phyloP scores from a whole-genome alignment of 2,113 vertebrate genomes.

The Malurus elegans region DNA sequence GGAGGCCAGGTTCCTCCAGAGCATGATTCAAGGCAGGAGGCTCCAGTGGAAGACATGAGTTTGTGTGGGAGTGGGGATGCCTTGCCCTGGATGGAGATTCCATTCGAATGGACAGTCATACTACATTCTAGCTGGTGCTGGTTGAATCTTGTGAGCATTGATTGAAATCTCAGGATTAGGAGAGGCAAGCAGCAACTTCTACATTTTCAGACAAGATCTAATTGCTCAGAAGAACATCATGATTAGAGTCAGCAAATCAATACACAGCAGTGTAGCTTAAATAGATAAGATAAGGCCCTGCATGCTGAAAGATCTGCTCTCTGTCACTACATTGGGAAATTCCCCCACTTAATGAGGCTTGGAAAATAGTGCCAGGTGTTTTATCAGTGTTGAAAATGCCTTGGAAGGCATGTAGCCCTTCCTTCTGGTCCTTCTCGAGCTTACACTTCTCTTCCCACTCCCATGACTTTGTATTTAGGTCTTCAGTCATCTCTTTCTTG shows the following conservation, averaged over 20 bases:
- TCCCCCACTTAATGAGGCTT: neutral
- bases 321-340: neutral
- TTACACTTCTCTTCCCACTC: neutral
- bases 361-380: neutral
- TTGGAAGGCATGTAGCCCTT: neutral
- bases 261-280: neutral
- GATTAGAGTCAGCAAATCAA: conserved; percentile 12
- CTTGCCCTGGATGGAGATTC: neutral
- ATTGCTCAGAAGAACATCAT: conserved; percentile 1
- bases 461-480: neutral
- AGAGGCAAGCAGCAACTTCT: conserved; percentile 3
- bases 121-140: neutral
- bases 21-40: neutral
- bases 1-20: neutral
- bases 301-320: neutral
- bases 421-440: neutral
- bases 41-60: neutral
- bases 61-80: neutral
- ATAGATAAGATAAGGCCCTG: neutral
- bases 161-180: conserved; percentile 21
- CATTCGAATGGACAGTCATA: fast-evolving
- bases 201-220: neutral
- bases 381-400: neutral
- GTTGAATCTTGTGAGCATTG: neutral
- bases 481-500: neutral